Evolutionary conservation across 1,140 invertebrate species (phyloP).

Genomic region (Ceratitis capitata): DNA sequence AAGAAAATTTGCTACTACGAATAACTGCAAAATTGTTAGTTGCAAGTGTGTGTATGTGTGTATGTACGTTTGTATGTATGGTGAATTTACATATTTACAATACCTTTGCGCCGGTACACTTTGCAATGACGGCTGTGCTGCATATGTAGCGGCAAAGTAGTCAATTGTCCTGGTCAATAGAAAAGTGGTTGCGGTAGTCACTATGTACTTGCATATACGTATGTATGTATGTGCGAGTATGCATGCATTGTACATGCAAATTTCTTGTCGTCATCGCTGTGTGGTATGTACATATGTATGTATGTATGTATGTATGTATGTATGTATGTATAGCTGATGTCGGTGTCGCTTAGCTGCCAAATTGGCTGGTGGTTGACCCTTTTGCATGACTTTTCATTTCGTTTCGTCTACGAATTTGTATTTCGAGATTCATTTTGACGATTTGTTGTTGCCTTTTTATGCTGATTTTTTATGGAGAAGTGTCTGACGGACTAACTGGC

Average conservation of each 20-base stretch:
- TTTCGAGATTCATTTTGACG: not conserved
- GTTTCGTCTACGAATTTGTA: conserved; percentile 8
- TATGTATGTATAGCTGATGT: not conserved
- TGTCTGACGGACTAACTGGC: not conserved
- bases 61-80: not conserved
- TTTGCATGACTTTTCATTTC: not conserved
- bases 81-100: not conserved
- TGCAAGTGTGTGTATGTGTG: not conserved
- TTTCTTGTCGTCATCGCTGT: not conserved
- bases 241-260: not conserved
- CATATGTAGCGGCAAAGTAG: not conserved
- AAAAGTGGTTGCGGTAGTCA: not conserved
- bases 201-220: not conserved
- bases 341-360: not conserved
- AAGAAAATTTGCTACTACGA: not conserved
- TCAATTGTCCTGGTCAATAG: not conserved
- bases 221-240: not conserved
- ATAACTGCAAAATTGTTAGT: not conserved
- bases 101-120: not conserved
- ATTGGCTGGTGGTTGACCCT: not conserved
- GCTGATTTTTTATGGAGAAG: not conserved
- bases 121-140: too few relatives aligned
- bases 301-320: not conserved
- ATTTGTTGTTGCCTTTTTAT: too few relatives aligned
- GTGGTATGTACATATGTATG: not conserved